A percentile compares a stretch with the other conserved stretches of the same genome.
phyloP scores from a whole-genome alignment of 2,888 invertebrate genomes.

The Drosophila fungiperda region DNA sequence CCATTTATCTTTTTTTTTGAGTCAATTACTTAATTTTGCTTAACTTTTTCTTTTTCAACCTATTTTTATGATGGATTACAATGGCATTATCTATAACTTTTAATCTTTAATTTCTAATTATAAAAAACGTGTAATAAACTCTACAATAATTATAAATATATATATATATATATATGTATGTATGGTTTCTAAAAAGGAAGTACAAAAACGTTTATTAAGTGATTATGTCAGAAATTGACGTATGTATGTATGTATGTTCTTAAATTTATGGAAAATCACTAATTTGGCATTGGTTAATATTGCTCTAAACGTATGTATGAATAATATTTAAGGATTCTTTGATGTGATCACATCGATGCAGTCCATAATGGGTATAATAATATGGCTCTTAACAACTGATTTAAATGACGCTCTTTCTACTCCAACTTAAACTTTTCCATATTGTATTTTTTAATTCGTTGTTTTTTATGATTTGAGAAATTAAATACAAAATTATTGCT shows the following conservation, averaged over 20 bases:
- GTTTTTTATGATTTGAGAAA: background rate
- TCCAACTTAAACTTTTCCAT: slow-evolving; percentile 16
- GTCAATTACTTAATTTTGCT: slow-evolving; percentile 54
- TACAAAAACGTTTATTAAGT: slow-evolving; percentile 60
- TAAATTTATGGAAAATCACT: slow-evolving; percentile 68
- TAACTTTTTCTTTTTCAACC: slow-evolving; percentile 43
- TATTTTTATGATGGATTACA: slow-evolving; percentile 27
- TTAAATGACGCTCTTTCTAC: slow-evolving; percentile 8
- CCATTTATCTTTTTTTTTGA: slow-evolving; percentile 45
- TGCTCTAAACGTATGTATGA: slow-evolving; percentile 49
- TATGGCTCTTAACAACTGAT: slow-evolving; percentile 35
- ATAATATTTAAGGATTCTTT: slow-evolving; percentile 52
- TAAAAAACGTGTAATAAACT: slow-evolving; percentile 57
- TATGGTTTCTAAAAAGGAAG: slow-evolving; percentile 67
- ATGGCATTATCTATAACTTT: slow-evolving; percentile 29
- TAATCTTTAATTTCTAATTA: slow-evolving; percentile 12
- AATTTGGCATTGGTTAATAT: slow-evolving; percentile 73
- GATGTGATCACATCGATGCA: slow-evolving; percentile 70
- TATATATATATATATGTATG: slow-evolving; percentile 33
- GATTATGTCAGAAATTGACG: slow-evolving; percentile 76
- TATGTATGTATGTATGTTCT: slow-evolving; percentile 47
- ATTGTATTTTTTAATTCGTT: slow-evolving; percentile 22
- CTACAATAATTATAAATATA: slow-evolving; percentile 18
- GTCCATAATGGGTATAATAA: slow-evolving; percentile 54
- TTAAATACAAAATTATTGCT: slow-evolving; percentile 63